Evolutionary conservation across 2,797 vertebrate genomes (phyloP).

Genomic region (Chromis chromis): DNA sequence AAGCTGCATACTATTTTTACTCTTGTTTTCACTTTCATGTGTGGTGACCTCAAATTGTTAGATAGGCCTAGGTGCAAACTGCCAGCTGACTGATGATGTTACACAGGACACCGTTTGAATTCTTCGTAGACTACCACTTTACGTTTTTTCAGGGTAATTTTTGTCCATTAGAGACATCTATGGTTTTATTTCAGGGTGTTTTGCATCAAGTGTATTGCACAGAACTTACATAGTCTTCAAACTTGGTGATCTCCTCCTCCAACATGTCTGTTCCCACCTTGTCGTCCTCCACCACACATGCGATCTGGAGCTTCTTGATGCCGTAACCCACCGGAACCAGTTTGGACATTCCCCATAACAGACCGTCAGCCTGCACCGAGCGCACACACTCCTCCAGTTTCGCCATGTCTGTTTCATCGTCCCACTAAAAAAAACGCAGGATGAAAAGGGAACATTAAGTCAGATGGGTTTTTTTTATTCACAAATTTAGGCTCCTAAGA

Average conservation of each 20-base stretch:
- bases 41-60: too few species aligned
- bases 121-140: too few species aligned
- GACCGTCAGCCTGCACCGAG: slow-evolving; percentile 89
- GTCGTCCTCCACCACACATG: slow-evolving; percentile 96
- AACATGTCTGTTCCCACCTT: slow-evolving; percentile 95
- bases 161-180: too few species aligned
- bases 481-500: rapidly evolving
- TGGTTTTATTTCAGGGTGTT: too few species aligned
- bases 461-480: too few species aligned
- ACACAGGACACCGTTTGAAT: too few species aligned
- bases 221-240: slow-evolving; percentile 93
- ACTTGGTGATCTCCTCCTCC: slow-evolving; percentile 97
- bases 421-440: slow-evolving; percentile 87
- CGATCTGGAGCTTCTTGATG: slow-evolving; percentile 96
- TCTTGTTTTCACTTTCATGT: too few species aligned
- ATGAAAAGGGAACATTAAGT: rapidly evolving
- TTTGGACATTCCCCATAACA: slow-evolving; percentile 96
- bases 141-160: too few species aligned
- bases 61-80: too few species aligned
- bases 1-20: too few species aligned
- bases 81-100: too few species aligned
- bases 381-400: slow-evolving; percentile 94
- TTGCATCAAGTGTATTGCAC: background rate
- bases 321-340: slow-evolving; percentile 95
- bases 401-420: slow-evolving; percentile 95